Percentiles rank a stretch among this genome's conserved stretches.
Conservation (phyloP, 1,140 invertebrate genomes). For the Zaprionus ornatus region DNA sequence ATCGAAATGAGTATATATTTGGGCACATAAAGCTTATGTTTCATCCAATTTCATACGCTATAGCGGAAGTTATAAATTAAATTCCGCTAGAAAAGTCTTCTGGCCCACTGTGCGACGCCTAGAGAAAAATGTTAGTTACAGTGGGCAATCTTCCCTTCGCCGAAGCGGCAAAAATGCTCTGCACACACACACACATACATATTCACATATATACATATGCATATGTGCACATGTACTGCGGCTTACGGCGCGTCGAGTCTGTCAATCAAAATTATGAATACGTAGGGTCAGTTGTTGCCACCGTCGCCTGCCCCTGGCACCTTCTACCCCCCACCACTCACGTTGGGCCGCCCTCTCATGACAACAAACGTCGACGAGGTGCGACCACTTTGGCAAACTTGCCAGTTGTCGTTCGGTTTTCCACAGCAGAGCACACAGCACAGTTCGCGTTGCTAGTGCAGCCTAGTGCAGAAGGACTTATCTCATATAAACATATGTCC, state of each 20-base stretch:
- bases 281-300: constrained; percentile 61
- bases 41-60: too few relatives aligned
- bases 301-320: not conserved
- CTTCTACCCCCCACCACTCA: not conserved
- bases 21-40: too few relatives aligned
- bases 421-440: constrained; percentile 23
- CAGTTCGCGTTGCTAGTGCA: constrained; percentile 26
- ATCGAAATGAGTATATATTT: too few relatives aligned
- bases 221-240: constrained; percentile 5
- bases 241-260: constrained; percentile 38
- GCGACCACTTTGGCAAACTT: constrained; percentile 42
- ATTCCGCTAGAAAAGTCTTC: too few relatives aligned
- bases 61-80: too few relatives aligned
- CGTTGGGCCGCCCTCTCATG: constrained; percentile 24
- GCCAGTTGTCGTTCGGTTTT: constrained; percentile 68
- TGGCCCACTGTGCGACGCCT: not conserved
- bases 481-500: constrained; percentile 11
- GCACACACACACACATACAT: not conserved
- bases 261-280: constrained; percentile 81
- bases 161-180: constrained; percentile 77
- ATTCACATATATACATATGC: not conserved
- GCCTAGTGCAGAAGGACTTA: constrained; percentile 9
- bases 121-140: constrained; percentile 31
- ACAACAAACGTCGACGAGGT: constrained; percentile 40
- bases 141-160: constrained; percentile 3